These are phyloP conservation scores for Harpagoxenus sublaevis DNA, from an alignment of 2,888 invertebrate species.

Conservation along the genomic window DNA sequence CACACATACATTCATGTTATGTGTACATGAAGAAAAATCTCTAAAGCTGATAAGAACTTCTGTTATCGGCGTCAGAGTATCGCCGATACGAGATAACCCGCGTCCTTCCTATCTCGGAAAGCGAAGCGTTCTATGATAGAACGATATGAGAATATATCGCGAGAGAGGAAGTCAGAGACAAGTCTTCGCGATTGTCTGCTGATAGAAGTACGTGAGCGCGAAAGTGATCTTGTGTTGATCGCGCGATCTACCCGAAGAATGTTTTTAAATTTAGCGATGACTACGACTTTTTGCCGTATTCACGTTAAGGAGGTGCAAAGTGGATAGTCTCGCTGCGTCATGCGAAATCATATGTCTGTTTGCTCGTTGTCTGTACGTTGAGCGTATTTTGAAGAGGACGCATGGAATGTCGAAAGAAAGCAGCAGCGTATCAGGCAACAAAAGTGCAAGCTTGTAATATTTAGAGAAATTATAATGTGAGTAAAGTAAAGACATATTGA, in stretches of 20 bases:
- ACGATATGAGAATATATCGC: not conserved
- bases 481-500: not conserved
- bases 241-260: slow-evolving; percentile 23
- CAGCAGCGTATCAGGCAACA: not conserved
- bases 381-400: slow-evolving; percentile 21
- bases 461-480: not conserved
- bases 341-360: slow-evolving; percentile 27
- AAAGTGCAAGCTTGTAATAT: not conserved
- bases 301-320: slow-evolving; percentile 29
- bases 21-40: not conserved
- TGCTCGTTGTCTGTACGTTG: slow-evolving; percentile 3
- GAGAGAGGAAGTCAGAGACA: not conserved
- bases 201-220: not conserved
- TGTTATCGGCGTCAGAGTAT: slow-evolving; percentile 26
- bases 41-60: slow-evolving; percentile 20
- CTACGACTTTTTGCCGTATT: slow-evolving; percentile 34
- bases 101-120: not conserved
- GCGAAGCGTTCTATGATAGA: not conserved
- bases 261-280: slow-evolving; percentile 50
- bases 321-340: slow-evolving; percentile 37
- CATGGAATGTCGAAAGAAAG: slow-evolving; percentile 3
- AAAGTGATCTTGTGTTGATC: slow-evolving; percentile 24
- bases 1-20: not conserved
- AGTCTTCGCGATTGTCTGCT: not conserved
- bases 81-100: slow-evolving; percentile 26